Percentiles rank a stretch among this genome's conserved stretches.
Conservation (phyloP, 2,113 vertebrate species). For the Microtus pennsylvanicus region DNA sequence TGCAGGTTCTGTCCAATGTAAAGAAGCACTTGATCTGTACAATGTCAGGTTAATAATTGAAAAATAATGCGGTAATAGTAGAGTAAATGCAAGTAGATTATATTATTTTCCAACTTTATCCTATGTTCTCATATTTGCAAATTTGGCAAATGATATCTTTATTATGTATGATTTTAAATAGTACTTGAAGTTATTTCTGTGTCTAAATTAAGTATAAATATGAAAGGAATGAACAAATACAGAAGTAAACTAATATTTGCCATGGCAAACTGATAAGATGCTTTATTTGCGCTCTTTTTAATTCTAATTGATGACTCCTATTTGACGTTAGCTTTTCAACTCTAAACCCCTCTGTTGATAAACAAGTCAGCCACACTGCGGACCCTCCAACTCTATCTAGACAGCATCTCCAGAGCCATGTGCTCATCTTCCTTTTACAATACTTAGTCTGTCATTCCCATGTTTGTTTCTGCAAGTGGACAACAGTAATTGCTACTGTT, state of each 20-base stretch:
- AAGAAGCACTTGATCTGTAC: background rate
- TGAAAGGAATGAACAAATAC: background rate
- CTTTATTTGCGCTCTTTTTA: background rate
- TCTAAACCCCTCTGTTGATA: background rate
- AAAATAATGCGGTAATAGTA: background rate
- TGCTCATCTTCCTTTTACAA: background rate
- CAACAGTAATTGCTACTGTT: background rate
- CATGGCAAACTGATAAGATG: background rate
- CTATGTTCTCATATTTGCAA: background rate
- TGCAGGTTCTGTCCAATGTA: background rate
- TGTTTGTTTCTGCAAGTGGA: background rate
- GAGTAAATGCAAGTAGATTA: no score
- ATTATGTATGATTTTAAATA: background rate
- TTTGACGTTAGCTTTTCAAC: conserved; percentile 1
- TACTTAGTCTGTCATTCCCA: background rate
- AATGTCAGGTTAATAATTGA: background rate
- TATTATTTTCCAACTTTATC: background rate
- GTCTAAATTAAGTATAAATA: background rate
- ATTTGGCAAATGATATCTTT: background rate
- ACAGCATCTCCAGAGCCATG: background rate
- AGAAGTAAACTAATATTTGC: background rate
- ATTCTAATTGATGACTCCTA: background rate
- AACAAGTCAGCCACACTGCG: background rate
- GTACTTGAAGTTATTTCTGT: background rate
- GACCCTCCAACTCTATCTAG: background rate